Base-by-base conservation (phyloP, 1,140 invertebrate genomes). In the Sitobion miscanthi region DNA sequence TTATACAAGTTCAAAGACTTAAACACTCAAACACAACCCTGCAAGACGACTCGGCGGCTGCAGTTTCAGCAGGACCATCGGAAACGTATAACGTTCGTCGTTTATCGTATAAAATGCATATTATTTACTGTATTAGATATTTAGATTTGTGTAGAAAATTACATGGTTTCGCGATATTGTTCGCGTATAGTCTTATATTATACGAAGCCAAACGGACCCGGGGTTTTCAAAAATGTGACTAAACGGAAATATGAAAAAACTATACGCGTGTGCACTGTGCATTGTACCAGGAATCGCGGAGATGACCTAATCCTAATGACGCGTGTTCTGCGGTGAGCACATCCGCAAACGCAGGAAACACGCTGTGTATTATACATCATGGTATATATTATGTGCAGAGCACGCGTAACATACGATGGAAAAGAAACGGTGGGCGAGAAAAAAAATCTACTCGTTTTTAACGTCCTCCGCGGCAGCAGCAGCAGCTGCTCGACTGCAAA, bases 321-420 rank as follows among this genome's bases (percentile, higher is more conserved):
- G 38, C 89, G 69, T 52, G 45, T 87, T 87, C 35, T 87, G 85
- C 45, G 85, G 85, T 87, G 85, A 87, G 14, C 62, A 82, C 90
- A 91, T 82, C 42, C 90, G 45, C 85, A 87, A 38, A 49, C 30
- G 47, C 90, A 92, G 90, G 90, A 92, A 92, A 92, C 69, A 45
- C 85, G 4, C 62, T n/a, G 30, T 77, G 17, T n/a, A 77, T n/a
- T 47, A 86, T 25, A 30, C 21, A 83, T 83, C n/a, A 83, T 83
- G 21, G 4, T 38, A 38, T 38, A 38, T 83, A 77, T 30, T 30
- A 38, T 83, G 62, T 38, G 35, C 21, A 83, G n/a, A 38, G 35
- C 35, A 49, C 90, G 90, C n/a, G 69, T 30, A n/a, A 88, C 14
- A 77, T n/a, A 77, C 30, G 47, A 88, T 9, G 88, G 14, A 57